A percentile compares a stretch with the other conserved stretches of the same genome.
Evolutionary conservation across 2,797 vertebrate species (phyloP).

Genomic region (Nyctibius grandis): DNA sequence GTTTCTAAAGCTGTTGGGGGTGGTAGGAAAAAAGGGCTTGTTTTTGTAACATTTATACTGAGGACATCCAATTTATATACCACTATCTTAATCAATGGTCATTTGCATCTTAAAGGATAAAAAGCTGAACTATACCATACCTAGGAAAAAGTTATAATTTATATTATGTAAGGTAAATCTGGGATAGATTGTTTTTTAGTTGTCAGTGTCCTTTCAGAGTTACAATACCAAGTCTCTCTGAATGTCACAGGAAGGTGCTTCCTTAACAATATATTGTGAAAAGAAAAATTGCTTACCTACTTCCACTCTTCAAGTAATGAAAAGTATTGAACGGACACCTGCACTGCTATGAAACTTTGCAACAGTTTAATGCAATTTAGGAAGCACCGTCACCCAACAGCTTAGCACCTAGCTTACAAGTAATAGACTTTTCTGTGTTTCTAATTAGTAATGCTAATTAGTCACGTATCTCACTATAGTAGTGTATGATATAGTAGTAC

Average conservation of each 20-base stretch:
- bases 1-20: not conserved
- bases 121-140: not conserved
- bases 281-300: not conserved
- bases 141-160: not conserved
- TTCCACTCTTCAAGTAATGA: not conserved
- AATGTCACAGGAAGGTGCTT: not conserved
- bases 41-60: not conserved
- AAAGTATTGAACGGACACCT: not conserved
- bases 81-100: not conserved
- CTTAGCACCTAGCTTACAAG: not conserved
- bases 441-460: not conserved
- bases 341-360: not conserved
- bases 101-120: not conserved
- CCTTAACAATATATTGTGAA: not conserved
- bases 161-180: not conserved
- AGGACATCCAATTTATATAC: not conserved
- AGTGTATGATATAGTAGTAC: not conserved
- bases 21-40: rapidly evolving
- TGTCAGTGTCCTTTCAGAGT: not conserved
- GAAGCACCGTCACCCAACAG: not conserved
- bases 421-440: not conserved
- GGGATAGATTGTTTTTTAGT: not conserved
- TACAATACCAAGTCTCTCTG: not conserved
- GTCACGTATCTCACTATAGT: not conserved
- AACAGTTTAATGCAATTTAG: not conserved